phyloP scores from a whole-genome alignment of 2,888 invertebrate species.

The Cheilosia grossa region DNA sequence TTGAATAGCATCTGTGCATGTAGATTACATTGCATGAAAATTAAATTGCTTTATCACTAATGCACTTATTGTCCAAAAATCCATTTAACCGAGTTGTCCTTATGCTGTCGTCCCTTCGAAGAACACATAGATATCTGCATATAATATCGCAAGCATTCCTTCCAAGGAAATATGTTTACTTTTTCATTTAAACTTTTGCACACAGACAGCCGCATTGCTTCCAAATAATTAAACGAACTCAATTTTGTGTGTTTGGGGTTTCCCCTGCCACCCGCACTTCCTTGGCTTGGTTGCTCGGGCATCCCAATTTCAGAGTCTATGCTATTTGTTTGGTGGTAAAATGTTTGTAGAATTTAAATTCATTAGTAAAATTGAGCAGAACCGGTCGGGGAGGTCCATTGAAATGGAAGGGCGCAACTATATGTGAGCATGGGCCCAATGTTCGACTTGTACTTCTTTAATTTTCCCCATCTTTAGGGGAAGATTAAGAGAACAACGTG shows the following conservation, averaged over 20 bases:
- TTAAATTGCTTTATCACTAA: conserved; percentile 32
- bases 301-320: conserved; percentile 15
- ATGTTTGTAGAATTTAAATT: conserved; percentile 62
- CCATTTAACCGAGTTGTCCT: conserved; percentile 12
- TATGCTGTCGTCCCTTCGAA: conserved; percentile 3
- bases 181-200: conserved; percentile 36
- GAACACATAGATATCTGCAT: not conserved
- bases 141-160: conserved; percentile 16
- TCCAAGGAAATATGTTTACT: conserved; percentile 15
- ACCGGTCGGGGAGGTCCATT: conserved; percentile 37
- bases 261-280: not conserved
- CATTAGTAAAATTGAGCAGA: conserved; percentile 51
- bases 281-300: not conserved
- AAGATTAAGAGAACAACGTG: conserved; percentile 41
- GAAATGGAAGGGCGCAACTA: conserved; percentile 4
- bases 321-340: conserved; percentile 60
- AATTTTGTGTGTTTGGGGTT: conserved; percentile 53
- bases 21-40: conserved; percentile 23
- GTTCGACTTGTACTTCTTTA: conserved; percentile 5
- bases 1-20: conserved; percentile 2
- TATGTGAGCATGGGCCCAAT: no score
- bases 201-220: conserved; percentile 34
- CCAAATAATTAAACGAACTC: conserved; percentile 60
- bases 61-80: conserved; percentile 36
- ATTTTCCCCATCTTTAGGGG: conserved; percentile 11